Evolutionary conservation across 2,888 invertebrate genomes (phyloP), one percentile per base, ranked within the genome.

Genomic region (Maniola hyperantus): DNA sequence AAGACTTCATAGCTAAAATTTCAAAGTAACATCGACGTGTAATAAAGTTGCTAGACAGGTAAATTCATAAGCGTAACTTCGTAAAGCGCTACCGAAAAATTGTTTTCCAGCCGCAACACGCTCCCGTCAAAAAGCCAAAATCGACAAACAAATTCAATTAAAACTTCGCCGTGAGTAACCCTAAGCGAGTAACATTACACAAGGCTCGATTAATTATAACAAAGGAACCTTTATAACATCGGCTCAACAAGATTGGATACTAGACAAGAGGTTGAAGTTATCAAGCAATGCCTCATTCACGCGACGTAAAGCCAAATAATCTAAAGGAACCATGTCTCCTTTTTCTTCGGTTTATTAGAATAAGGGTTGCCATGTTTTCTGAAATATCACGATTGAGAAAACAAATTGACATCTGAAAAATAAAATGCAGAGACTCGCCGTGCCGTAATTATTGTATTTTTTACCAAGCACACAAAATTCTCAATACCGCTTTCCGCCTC

Each of bases 171-270:
- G 77, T 81, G 80, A 79, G 83, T 87, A 87, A 88, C 83, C 84
- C 82, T 82, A 86, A 80, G 85, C 83, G 78, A 78, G 76, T 78
- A 83, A 82, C 84, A 83, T 87, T 84, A 88, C 85, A 88, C 83
- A 84, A 85, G 85, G 81, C 84, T 81, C 84, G 81, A 89, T 89
- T 89, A 87, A 91, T 91, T 89, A 91, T 89, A 87, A 87, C 87
- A 90, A 88, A 87, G 83, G 83, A 82, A 83, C 80, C 83, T 85
- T 84, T 84, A 82, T 42, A 83, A 82, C 83, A 83, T 79, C 84
- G 82, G 78, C 81, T 87, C 86, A 90, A 89, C 85, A 87, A 85
- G 85, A 84, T 81, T 83, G 79, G 80, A 83, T 85, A 39, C 84
- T 83, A 86, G 84, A 88, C 88, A 88, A 88, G 87, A 85, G 86